A percentile compares a stretch with the other conserved stretches of the same genome.
phyloP scores from a whole-genome alignment of 92 coral and sea anemone species.

The Meandrina meandrites region DNA sequence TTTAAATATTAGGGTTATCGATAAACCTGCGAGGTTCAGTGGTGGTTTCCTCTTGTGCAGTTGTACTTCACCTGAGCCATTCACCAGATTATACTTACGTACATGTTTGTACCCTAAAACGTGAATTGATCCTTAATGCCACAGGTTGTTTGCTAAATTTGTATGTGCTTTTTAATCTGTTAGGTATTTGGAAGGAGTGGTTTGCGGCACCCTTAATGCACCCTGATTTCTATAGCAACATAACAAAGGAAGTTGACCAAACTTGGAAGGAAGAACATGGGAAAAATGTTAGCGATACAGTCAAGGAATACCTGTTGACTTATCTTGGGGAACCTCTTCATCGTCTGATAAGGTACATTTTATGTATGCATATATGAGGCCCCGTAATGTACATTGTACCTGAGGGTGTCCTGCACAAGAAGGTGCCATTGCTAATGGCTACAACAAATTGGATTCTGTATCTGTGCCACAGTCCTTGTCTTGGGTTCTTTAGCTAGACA shows the following conservation, averaged over 20 bases:
- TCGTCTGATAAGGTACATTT: conserved; percentile 63
- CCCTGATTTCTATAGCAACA: conserved; percentile 53
- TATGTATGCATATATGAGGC: background rate
- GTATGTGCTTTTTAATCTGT: background rate
- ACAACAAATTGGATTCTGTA: too few species aligned
- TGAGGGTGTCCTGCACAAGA: background rate
- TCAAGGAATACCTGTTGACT: conserved; percentile 73
- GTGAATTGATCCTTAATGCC: too few species aligned
- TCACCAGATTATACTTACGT: too few species aligned
- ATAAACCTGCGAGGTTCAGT: too few species aligned
- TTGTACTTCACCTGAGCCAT: too few species aligned
- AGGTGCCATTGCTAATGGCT: background rate
- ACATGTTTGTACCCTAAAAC: too few species aligned
- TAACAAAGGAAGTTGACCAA: conserved; percentile 52
- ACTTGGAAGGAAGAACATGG: conserved; percentile 71
- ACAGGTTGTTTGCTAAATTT: too few species aligned
- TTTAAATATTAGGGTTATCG: too few species aligned
- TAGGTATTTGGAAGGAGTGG: conserved; percentile 88
- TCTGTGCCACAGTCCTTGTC: too few species aligned
- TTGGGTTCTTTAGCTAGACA: too few species aligned
- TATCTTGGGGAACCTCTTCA: conserved; percentile 84
- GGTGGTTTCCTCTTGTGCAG: too few species aligned
- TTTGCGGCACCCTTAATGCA: conserved; percentile 57
- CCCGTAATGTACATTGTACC: background rate
- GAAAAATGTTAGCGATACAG: conserved; percentile 70